Evolutionary conservation across 2,888 invertebrate genomes (phyloP), one percentile per base, ranked within the genome.

Genomic region (Nomada lathburiana): DNA sequence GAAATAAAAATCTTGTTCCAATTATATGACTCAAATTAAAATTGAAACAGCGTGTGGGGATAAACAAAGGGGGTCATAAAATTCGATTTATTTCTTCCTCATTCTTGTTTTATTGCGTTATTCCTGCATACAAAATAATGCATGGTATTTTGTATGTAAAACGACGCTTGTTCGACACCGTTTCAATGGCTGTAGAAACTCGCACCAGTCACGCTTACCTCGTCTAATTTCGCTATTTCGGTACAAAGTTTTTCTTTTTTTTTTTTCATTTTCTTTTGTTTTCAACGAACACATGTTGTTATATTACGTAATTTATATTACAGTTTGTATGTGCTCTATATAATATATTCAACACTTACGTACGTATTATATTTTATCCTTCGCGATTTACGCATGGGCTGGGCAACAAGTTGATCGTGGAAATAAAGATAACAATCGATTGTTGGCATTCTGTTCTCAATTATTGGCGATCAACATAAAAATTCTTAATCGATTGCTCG

Each of bases 81-180:
- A 7, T 11, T 18, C 1, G 20, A 36, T 36, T 2, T 36, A 26
- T 52, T 60, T 5, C 36, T 69, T 47, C 2, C 0, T 42, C 60
- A 16, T 60, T n/a, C 18, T 55, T 20, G 52, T 60, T 70, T 78
- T 76, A 76, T 80, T 74, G 73, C 69, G 68, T 65, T 59, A 62
- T 23, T 72, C 69, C 69, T 81, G 79, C 82, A 88, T 88, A 86
- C 84, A 87, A 86, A 87, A 88, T 73, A 81, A 80, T 60, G 62
- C 62, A 62, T 67, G 26, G 62, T 76, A 83, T 83, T 78, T 82
- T 76, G 62, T 78, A 76, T 75, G 86, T 81, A 80, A 80, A 81
- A 82, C 63, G 72, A 82, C 72, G 72, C 78, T 75, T 68, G n/a
- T 50, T 69, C 55, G 76, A 69, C 42, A 60, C 60, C 60, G 18